Conservation (phyloP, 2,113 vertebrate genomes). For the Poeciliopsis retropinna region DNA sequence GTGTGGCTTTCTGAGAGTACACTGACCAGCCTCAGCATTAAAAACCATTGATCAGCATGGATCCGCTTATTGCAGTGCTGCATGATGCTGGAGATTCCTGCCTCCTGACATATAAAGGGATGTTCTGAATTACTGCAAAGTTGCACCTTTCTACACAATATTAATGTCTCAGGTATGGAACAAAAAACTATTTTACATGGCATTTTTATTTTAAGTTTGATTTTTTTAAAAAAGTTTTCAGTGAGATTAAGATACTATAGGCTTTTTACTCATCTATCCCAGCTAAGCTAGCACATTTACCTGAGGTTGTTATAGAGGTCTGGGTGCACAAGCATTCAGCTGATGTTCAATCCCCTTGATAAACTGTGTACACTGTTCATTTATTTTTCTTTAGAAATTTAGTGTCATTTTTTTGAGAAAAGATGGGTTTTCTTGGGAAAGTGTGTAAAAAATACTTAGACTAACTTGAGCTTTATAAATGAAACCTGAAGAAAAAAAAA, state of each 20-base stretch:
- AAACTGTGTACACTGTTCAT: not conserved
- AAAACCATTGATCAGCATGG: not conserved
- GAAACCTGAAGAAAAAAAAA: too few species aligned
- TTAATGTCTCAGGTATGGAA: conserved; percentile 3
- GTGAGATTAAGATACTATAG: too few species aligned
- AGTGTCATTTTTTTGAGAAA: conserved; percentile 3
- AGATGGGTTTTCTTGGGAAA: not conserved
- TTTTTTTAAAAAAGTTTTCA: too few species aligned
- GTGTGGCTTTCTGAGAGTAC: conserved; percentile 27
- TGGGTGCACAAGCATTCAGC: not conserved
- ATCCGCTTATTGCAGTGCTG: not conserved
- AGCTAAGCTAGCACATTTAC: not conserved
- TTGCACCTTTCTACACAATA: not conserved
- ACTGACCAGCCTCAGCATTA: not conserved
- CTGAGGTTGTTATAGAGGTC: not conserved
- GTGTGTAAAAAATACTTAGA: conserved; percentile 1
- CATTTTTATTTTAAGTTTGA: too few species aligned
- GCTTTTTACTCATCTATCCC: not conserved
- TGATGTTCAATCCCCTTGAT: not conserved
- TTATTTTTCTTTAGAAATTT: not conserved
- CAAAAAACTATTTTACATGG: not conserved
- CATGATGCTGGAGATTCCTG: not conserved
- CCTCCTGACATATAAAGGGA: not conserved
- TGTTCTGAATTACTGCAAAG: not conserved
- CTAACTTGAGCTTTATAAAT: conserved; percentile 4